Conservation (phyloP, 1,140 invertebrate genomes). For the Sarcophaga peregrina region DNA sequence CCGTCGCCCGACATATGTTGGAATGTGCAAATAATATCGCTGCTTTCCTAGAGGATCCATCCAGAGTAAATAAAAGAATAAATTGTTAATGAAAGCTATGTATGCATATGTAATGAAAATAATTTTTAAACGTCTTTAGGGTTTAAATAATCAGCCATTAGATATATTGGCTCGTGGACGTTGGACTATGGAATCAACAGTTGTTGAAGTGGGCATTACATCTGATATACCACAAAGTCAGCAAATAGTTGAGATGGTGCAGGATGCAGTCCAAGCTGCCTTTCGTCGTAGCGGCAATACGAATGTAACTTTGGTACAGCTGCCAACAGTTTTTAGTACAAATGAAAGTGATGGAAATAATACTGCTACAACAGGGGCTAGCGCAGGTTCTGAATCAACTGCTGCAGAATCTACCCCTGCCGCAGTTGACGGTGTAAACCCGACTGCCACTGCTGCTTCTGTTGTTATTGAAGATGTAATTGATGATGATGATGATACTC, state of each 20-base stretch:
- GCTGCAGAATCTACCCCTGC: constrained; percentile 48
- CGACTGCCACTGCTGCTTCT: constrained; percentile 32
- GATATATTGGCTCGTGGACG: constrained; percentile 63
- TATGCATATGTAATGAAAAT: not conserved
- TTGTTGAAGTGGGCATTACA: constrained; percentile 65
- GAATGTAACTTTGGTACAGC: constrained; percentile 62
- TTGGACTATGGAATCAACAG: constrained; percentile 66
- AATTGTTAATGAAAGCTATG: not conserved
- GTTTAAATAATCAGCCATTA: constrained; percentile 61
- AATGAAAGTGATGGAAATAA: constrained; percentile 50
- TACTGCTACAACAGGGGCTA: constrained; percentile 13
- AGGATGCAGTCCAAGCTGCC: constrained; percentile 63
- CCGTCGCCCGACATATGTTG: constrained; percentile 65
- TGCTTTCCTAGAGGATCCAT: constrained; percentile 62
- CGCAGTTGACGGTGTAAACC: constrained; percentile 54
- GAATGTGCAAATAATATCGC: constrained; percentile 65
- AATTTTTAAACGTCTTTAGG: constrained; percentile 43
- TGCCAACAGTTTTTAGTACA: constrained; percentile 57
- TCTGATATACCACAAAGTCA: constrained; percentile 64
- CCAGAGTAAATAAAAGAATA: constrained; percentile 47
- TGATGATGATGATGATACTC: constrained; percentile 35
- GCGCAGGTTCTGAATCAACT: not conserved
- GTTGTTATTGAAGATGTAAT: constrained; percentile 12
- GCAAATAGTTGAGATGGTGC: constrained; percentile 64
- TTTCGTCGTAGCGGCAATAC: constrained; percentile 56